phyloP scores from a whole-genome alignment of 1,140 invertebrate genomes.

The Battus philenor region DNA sequence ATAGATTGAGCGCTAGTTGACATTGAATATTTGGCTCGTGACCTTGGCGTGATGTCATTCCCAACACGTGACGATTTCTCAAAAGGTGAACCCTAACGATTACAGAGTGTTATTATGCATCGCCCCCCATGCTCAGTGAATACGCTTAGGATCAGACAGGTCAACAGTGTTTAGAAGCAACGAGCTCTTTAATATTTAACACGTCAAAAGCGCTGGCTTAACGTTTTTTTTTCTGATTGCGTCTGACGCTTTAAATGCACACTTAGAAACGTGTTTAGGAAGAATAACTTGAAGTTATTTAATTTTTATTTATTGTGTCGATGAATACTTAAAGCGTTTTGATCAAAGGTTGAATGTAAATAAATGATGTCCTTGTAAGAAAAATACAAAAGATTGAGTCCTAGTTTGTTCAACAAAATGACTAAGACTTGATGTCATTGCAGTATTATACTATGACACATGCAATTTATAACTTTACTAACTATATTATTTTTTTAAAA shows the following conservation, averaged over 20 bases:
- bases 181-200: slow-evolving; percentile 50
- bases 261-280: slow-evolving; percentile 5
- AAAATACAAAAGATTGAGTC: no score
- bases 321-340: slow-evolving; percentile 1
- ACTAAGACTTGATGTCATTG: no score
- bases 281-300: slow-evolving; percentile 4
- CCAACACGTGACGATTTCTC: background rate
- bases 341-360: slow-evolving; percentile 9
- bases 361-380: no score
- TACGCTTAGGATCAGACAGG: slow-evolving; percentile 34
- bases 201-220: slow-evolving; percentile 20
- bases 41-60: no score
- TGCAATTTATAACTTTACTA: no score
- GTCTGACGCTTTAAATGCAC: background rate
- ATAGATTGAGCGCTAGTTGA: no score
- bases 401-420: no score
- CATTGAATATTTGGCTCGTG: no score
- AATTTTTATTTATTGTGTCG: slow-evolving; percentile 8
- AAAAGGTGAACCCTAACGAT: slow-evolving; percentile 1
- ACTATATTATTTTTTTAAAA: no score
- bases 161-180: slow-evolving; percentile 44
- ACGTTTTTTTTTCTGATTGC: slow-evolving; percentile 31
- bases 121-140: slow-evolving; percentile 26
- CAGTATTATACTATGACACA: no score
- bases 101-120: slow-evolving; percentile 25